Percentiles rank a stretch among this genome's conserved stretches.
These are phyloP conservation scores for Equus przewalskii DNA, from an alignment of 2,113 vertebrate genomes.

Conservation along the genomic window DNA sequence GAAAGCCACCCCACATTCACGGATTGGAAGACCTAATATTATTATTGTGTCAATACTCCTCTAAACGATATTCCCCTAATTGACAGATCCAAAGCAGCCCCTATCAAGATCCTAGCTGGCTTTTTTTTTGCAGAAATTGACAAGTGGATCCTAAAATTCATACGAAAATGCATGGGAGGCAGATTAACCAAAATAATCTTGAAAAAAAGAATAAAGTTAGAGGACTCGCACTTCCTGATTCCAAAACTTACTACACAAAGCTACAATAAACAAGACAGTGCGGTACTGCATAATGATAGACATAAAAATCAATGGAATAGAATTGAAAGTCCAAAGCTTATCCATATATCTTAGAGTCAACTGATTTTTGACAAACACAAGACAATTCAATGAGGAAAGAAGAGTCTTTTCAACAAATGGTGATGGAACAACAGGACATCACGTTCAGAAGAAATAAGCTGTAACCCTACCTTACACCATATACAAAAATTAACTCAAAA, in stretches of 20 bases:
- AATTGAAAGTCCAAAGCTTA: not conserved
- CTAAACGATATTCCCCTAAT: not conserved
- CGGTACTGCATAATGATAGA: not conserved
- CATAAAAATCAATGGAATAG: not conserved
- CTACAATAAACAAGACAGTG: not conserved
- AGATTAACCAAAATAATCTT: not conserved
- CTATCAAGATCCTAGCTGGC: not conserved
- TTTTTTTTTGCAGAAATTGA: not conserved
- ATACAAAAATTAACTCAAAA: conserved; percentile 13
- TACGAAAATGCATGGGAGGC: not conserved
- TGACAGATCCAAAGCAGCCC: not conserved
- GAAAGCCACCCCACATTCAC: not conserved
- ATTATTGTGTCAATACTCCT: not conserved
- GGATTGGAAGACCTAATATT: not conserved
- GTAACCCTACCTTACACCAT: not conserved
- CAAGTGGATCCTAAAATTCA: not conserved
- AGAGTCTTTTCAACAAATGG: not conserved
- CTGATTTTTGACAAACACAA: conserved; percentile 25
- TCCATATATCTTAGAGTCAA: not conserved
- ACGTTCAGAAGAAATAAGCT: not conserved
- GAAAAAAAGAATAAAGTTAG: not conserved
- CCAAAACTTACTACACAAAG: not conserved
- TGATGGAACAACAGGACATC: not conserved
- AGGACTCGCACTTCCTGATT: not conserved
- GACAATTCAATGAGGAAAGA: conserved; percentile 12